Conservation (phyloP, 1,140 invertebrate species). For the Cyphomyrmex costatus region DNA sequence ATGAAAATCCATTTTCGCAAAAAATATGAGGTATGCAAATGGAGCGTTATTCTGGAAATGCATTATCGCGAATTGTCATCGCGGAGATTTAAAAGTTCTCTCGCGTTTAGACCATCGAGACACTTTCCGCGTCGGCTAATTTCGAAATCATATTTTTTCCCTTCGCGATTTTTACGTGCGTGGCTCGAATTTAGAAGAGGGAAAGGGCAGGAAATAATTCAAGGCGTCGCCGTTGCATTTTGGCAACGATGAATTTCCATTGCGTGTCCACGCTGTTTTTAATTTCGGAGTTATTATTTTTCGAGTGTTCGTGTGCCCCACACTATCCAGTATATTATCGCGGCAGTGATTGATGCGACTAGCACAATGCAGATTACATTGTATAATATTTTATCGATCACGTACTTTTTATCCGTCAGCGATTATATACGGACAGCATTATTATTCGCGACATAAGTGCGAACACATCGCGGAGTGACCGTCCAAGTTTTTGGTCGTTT, state of each 20-base stretch:
- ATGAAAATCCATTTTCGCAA: slow-evolving; percentile 33
- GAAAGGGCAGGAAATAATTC: no score
- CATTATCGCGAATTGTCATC: slow-evolving; percentile 34
- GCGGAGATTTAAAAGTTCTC: slow-evolving; percentile 14
- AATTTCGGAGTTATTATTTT: background rate
- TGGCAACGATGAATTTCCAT: slow-evolving; percentile 1
- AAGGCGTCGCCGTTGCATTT: slow-evolving; percentile 4
- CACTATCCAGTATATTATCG: background rate
- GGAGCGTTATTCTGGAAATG: slow-evolving; percentile 25
- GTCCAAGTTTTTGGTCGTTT: background rate
- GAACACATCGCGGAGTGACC: background rate
- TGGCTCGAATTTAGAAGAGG: background rate
- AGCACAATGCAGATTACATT: slow-evolving; percentile 18
- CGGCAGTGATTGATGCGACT: background rate
- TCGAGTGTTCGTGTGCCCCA: background rate
- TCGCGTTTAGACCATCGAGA: slow-evolving; percentile 20
- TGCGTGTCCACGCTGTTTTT: background rate
- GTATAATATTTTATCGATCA: slow-evolving; percentile 38
- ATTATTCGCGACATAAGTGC: background rate
- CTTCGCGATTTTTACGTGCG: background rate
- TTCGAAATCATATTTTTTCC: slow-evolving; percentile 5
- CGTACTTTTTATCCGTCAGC: background rate
- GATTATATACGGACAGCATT: background rate
- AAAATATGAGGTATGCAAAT: slow-evolving; percentile 30
- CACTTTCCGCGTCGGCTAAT: background rate